phyloP scores from a whole-genome alignment of 2,888 invertebrate species.

The Calliphora vomitoria region DNA sequence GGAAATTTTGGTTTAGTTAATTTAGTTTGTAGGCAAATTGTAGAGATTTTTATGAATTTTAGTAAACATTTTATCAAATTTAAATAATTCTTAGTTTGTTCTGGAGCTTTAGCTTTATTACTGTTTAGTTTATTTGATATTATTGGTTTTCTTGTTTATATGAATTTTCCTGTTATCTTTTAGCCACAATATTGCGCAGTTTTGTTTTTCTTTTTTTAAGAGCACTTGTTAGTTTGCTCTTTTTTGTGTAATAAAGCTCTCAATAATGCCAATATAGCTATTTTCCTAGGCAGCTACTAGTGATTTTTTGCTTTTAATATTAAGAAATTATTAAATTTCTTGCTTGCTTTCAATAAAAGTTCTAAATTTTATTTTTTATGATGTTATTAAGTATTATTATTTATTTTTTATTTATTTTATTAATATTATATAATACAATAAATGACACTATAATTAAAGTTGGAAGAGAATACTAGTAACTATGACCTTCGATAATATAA shows the following conservation, averaged over 20 bases:
- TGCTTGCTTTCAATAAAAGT: too few species aligned
- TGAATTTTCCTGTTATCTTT: not conserved
- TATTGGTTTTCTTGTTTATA: not conserved
- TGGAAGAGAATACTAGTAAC: too few species aligned
- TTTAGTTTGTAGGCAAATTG: too few species aligned
- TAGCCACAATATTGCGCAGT: not conserved
- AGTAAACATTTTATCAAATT: too few species aligned
- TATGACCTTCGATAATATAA: too few species aligned
- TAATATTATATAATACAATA: too few species aligned
- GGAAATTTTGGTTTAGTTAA: not conserved
- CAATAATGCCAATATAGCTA: conserved; percentile 17
- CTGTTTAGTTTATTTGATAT: not conserved
- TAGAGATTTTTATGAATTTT: not conserved
- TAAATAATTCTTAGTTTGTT: too few species aligned
- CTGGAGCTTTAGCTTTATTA: not conserved
- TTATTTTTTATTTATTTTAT: too few species aligned
- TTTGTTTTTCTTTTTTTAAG: not conserved
- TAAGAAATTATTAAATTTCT: too few species aligned
- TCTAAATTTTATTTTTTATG: too few species aligned
- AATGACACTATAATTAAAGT: too few species aligned
- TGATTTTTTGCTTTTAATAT: not conserved
- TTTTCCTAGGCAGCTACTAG: not conserved
- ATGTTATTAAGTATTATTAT: too few species aligned
- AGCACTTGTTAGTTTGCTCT: not conserved
- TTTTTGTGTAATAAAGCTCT: not conserved